These are phyloP conservation scores for Microcebus tavaratra DNA, from an alignment of 2,113 vertebrate species.

Conservation along the genomic window DNA sequence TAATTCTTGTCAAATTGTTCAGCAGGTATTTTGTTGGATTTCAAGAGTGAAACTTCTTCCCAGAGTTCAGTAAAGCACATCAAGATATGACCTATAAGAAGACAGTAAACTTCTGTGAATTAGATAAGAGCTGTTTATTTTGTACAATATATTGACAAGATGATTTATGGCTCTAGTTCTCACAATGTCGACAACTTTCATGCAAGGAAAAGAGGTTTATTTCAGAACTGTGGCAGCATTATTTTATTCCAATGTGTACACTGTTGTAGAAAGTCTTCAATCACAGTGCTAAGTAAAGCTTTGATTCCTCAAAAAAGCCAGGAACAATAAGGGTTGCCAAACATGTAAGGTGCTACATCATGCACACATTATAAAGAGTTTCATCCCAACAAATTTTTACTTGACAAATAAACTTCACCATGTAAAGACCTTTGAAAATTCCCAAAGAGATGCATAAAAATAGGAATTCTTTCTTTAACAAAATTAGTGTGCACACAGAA, in stretches of 20 bases:
- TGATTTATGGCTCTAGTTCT: neutral
- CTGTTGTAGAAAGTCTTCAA: neutral
- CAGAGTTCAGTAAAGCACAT: neutral
- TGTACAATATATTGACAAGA: neutral
- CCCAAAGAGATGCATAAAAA: conserved; percentile 17
- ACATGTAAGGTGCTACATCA: neutral
- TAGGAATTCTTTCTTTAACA: conserved; percentile 19
- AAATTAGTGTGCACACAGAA: neutral
- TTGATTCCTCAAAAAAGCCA: neutral
- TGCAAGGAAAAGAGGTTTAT: neutral
- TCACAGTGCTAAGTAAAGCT: neutral
- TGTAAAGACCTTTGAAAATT: conserved; percentile 32
- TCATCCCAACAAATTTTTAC: neutral
- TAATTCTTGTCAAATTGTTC: neutral
- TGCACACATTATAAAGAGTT: neutral
- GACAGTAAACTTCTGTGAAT: neutral
- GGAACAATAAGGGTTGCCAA: neutral
- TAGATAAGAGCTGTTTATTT: neutral
- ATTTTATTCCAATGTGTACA: neutral
- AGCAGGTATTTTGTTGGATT: neutral
- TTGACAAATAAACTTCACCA: neutral
- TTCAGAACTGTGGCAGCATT: neutral
- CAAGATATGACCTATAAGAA: neutral
- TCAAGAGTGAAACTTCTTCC: neutral
- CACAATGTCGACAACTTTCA: neutral